Conservation (phyloP, 2,888 invertebrate genomes). For the Drosophila imparisetae region DNA sequence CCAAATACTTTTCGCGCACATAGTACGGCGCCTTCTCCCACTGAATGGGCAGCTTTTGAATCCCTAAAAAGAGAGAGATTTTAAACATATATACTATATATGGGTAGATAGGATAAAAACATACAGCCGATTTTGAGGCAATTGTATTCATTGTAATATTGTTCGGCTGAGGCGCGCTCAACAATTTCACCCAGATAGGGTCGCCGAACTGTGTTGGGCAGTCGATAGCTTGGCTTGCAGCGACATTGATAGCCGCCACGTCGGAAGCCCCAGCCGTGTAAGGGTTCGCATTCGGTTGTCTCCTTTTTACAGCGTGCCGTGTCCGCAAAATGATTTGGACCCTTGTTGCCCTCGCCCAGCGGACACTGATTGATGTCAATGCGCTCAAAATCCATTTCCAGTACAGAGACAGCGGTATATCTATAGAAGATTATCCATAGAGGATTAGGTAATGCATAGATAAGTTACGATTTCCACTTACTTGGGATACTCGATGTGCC, state of each 20-base stretch:
- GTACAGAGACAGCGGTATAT: constrained; percentile 95
- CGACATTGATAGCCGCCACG: constrained; percentile 98
- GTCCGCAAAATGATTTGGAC: constrained; percentile 94
- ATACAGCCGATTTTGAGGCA: constrained; percentile 96
- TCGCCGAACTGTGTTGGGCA: constrained; percentile 93
- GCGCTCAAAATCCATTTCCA: constrained; percentile 98
- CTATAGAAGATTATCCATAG: constrained; percentile 76
- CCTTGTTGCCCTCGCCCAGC: constrained; percentile 92
- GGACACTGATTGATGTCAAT: constrained; percentile 99
- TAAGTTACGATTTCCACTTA: constrained; percentile 85
- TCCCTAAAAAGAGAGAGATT: constrained; percentile 86
- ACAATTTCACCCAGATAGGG: constrained; percentile 97
- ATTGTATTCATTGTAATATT: constrained; percentile 96
- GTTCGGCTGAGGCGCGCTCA: constrained; percentile 95
- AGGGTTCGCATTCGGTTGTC: constrained; percentile 97
- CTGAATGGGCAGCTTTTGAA: constrained; percentile 93
- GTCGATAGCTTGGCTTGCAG: constrained; percentile 94
- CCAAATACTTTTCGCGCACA: constrained; percentile 90
- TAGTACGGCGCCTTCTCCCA: constrained; percentile 91
- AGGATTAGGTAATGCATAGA: neutral
- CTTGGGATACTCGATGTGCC: constrained; percentile 97
- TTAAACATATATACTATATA: neutral
- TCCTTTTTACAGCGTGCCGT: constrained; percentile 96
- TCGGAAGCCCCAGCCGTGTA: constrained; percentile 97
- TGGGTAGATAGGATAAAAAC: constrained; percentile 77